These are phyloP conservation scores for Elephantulus edwardii DNA, from an alignment of 2,113 vertebrate species.

Conservation along the genomic window DNA sequence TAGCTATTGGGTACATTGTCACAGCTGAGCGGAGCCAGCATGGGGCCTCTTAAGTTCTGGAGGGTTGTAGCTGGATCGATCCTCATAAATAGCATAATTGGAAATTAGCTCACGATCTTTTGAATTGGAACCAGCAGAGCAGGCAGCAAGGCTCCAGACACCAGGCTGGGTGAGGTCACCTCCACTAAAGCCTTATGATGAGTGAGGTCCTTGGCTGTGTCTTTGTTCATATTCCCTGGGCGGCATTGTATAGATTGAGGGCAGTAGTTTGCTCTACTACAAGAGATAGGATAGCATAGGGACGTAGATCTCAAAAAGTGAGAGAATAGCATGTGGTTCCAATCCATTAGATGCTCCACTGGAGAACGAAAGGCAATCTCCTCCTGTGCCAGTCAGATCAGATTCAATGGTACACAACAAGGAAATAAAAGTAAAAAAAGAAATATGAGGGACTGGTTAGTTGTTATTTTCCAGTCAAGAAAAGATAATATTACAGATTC, in stretches of 20 bases:
- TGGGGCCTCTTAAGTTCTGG: constrained; percentile 57
- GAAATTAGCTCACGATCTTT: constrained; percentile 59
- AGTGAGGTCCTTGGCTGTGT: not conserved
- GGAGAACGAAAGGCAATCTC: too few species aligned
- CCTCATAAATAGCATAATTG: constrained; percentile 70
- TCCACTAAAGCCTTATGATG: not conserved
- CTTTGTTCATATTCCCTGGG: not conserved
- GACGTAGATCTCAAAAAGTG: not conserved
- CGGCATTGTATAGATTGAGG: not conserved
- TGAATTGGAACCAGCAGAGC: not conserved
- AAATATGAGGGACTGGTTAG: too few species aligned
- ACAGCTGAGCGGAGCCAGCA: constrained; percentile 22
- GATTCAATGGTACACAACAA: too few species aligned
- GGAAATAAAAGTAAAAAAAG: too few species aligned
- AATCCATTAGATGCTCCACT: too few species aligned
- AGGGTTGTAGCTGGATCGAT: constrained; percentile 54
- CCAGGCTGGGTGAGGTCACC: not conserved
- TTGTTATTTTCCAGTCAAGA: not conserved
- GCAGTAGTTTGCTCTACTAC: not conserved
- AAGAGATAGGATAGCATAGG: not conserved
- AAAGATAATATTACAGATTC: not conserved
- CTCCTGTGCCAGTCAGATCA: too few species aligned
- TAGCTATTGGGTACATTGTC: constrained; percentile 53
- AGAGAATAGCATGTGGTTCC: too few species aligned
- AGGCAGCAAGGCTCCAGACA: not conserved